Percentiles rank a stretch among this genome's conserved stretches.
phyloP scores from a whole-genome alignment of 1,140 invertebrate genomes.

The Leptinotarsa lineolata region DNA sequence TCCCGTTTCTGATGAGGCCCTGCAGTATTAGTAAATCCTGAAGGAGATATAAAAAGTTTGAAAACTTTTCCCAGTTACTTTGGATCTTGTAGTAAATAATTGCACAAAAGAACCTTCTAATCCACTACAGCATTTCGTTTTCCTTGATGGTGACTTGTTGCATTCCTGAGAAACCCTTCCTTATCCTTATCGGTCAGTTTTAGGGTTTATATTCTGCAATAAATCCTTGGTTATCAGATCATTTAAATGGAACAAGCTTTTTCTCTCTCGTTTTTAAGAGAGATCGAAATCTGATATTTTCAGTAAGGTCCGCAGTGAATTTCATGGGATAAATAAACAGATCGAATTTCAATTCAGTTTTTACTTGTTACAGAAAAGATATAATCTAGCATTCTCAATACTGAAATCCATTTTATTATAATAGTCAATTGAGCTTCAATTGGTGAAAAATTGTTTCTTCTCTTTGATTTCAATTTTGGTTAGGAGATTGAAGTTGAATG shows the following conservation, averaged over 20 bases:
- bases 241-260: background rate
- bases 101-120: background rate
- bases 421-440: too few species aligned
- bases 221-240: background rate
- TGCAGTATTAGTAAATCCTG: background rate
- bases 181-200: background rate
- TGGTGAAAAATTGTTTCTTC: too few species aligned
- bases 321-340: too few species aligned
- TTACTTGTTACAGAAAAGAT: too few species aligned
- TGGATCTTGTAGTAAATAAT: background rate
- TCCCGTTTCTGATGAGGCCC: background rate
- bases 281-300: too few species aligned
- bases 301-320: too few species aligned
- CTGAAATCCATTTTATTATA: too few species aligned
- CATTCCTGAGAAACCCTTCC: background rate
- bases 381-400: too few species aligned
- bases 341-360: too few species aligned
- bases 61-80: background rate
- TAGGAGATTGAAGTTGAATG: too few species aligned
- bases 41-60: background rate
- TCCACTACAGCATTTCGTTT: background rate
- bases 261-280: background rate
- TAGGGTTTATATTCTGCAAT: background rate
- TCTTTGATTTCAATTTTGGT: too few species aligned
- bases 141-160: slow-evolving; percentile 5